Conservation (phyloP, 1,140 invertebrate species). For the Eciton burchellii region DNA sequence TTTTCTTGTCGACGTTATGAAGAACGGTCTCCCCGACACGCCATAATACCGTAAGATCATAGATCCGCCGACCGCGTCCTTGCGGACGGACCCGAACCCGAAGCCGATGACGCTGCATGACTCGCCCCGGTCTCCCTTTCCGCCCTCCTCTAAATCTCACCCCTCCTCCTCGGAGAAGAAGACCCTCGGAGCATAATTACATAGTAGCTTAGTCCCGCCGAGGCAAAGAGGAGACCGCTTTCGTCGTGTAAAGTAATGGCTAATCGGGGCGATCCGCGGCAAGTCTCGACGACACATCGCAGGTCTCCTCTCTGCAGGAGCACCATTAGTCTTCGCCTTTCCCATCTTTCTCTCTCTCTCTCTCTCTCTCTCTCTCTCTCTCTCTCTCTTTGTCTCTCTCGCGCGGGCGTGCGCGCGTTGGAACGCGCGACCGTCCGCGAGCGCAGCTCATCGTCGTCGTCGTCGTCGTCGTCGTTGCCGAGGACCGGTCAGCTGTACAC, state of each 20-base stretch:
- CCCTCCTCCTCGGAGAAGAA: conserved; percentile 73
- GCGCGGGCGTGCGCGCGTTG: neutral
- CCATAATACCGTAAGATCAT: conserved; percentile 54
- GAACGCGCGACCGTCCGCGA: neutral
- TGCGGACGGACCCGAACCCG: conserved; percentile 67
- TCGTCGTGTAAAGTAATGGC: conserved; percentile 80
- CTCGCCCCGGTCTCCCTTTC: conserved; percentile 52
- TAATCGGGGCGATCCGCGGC: conserved; percentile 74
- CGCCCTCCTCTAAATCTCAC: conserved; percentile 12
- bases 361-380: too few species aligned
- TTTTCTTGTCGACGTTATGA: conserved; percentile 51
- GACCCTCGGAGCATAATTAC: conserved; percentile 82
- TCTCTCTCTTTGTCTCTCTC: too few species aligned
- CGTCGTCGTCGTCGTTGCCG: neutral
- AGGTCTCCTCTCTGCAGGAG: conserved; percentile 4
- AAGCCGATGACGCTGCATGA: conserved; percentile 78
- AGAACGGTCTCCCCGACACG: conserved; percentile 31
- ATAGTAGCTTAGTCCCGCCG: conserved; percentile 77
- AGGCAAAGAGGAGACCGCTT: conserved; percentile 77
- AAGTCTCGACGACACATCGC: conserved; percentile 28
- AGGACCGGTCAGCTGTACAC: conserved; percentile 8
- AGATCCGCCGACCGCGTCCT: conserved; percentile 59
- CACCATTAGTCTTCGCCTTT: conserved; percentile 77
- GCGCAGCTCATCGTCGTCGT: neutral
- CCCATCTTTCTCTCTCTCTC: too few species aligned